Conservation (phyloP, 2,113 vertebrate species). For the Meles meles region DNA sequence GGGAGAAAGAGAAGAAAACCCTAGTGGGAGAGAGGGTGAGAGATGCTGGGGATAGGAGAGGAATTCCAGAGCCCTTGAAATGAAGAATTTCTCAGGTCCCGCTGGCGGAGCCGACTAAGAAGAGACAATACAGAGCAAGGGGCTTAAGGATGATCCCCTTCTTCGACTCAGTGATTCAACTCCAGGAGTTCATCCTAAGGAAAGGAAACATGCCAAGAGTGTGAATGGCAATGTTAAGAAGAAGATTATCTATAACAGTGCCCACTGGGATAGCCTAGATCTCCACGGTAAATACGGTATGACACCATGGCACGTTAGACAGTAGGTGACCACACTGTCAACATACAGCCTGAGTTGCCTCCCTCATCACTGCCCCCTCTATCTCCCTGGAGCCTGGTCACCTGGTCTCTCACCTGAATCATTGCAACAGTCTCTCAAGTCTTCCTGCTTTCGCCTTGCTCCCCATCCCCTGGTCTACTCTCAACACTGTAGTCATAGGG, state of each 20-base stretch:
- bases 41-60: background rate
- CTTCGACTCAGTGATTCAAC: background rate
- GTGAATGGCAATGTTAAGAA: background rate
- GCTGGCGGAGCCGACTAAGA: background rate
- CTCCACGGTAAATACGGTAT: background rate
- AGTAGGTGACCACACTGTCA: background rate
- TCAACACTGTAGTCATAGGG: background rate
- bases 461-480: background rate
- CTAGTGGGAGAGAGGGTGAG: background rate
- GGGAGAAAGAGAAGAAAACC: background rate
- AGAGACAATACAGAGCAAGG: background rate
- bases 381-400: accelerated
- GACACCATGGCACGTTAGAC: background rate
- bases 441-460: background rate
- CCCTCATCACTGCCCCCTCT: background rate
- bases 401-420: background rate
- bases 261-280: background rate
- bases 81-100: background rate
- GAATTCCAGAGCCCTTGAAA: background rate
- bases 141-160: background rate
- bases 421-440: background rate
- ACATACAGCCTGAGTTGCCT: background rate
- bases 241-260: background rate
- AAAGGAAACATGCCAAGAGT: background rate
- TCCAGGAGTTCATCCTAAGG: background rate